Evolutionary conservation across 37 sponge, comb jelly and placozoan genomes (phyloP), one percentile per base, ranked within the genome.

Genomic region (Cladorhizidae sp.): DNA sequence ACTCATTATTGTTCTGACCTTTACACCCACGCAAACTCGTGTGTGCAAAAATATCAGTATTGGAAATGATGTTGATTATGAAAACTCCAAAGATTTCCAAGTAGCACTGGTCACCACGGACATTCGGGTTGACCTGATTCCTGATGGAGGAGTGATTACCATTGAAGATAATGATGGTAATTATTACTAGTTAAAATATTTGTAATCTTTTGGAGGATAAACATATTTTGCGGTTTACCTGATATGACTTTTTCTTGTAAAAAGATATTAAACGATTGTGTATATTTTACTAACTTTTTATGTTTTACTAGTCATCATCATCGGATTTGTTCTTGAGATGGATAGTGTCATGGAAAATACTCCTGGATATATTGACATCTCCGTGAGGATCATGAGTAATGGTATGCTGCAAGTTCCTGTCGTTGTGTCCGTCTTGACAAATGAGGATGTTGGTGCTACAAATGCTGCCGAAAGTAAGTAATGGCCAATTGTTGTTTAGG

Each of bases 131-230:
- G 22, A 3, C 35, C 52, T 74, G 37, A 17, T 18, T 25, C 74
- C 74, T 28, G 33, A 12, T 29, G 32, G 28, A 28, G 74, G 56
- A 64, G 57, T 7, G 43, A 43, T 84, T 35, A 57, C 70, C 17
- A 76, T 84, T 54, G 62, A 37, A 23, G 85, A 84, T 68, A 71
- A 76, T 70, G 70, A 76, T 23, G 45, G 85, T 84, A 41, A 56
- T 76, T 67, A 1, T 33, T 15, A 40, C 72, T 40, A 12, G 15
- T 15, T 28, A n/a, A n/a, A n/a, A n/a, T n/a, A n/a, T n/a, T n/a
- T n/a, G n/a, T n/a, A n/a, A n/a, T n/a, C n/a, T n/a, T n/a, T n/a
- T n/a, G n/a, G n/a, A n/a, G n/a, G n/a, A n/a, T n/a, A n/a, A n/a
- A n/a, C n/a, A n/a, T n/a, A n/a, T n/a, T n/a, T n/a, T n/a, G n/a